Evolutionary conservation across 2,113 vertebrate species (phyloP), one percentile per base, ranked within the genome.

Genomic region (Sinocyclocheilus rhinocerous): DNA sequence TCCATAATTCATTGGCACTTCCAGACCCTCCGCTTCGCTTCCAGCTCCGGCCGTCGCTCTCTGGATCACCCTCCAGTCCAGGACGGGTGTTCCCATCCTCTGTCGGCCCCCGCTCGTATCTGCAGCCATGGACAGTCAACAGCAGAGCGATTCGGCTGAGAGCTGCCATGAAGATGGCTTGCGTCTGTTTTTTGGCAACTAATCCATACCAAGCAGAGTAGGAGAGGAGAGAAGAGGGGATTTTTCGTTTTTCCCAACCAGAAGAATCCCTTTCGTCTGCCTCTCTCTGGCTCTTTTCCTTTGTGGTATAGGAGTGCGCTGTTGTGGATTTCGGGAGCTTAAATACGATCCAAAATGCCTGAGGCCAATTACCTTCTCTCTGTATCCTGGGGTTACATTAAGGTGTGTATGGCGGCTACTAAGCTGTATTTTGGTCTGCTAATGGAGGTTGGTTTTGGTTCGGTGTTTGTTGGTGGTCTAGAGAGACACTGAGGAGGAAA

Each of bases 361-460:
- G 95, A 95, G 93, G 94, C 94, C 67, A 95, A 95, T 91, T 96
- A 95, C 92, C 93, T 96, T 91, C 94, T 95, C 89, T 95, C 95
- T 75, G 95, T 95, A 89, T 96, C 95, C 88, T 95, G 95, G 95
- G 95, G 94, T 92, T 95, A 96, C 91, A 96, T 95, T 89, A 95
- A 95, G 95, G 95, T 96, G 93, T 89, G 95, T 95, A 92, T 79
- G 59, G 67, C 48, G 10, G n/a, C 65, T 48, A 52, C 63, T 89
- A 83, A 16, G 20, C 6, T 12, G 81, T 73, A 73, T 12, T 84
- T 5, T 10, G 39, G 45, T 81, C 10, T 45, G 57, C 72, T 36
- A 11, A 86, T 59, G 59, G 76, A 81, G 57, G 33, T n/a, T 92
- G 83, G 87, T 85, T 82, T 65, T 67, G 79, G 65, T 69, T 77